A percentile compares a stretch with the other conserved stretches of the same genome.
Conservation (phyloP, 1,140 invertebrate species). For the Dermatophagoides farinae region DNA sequence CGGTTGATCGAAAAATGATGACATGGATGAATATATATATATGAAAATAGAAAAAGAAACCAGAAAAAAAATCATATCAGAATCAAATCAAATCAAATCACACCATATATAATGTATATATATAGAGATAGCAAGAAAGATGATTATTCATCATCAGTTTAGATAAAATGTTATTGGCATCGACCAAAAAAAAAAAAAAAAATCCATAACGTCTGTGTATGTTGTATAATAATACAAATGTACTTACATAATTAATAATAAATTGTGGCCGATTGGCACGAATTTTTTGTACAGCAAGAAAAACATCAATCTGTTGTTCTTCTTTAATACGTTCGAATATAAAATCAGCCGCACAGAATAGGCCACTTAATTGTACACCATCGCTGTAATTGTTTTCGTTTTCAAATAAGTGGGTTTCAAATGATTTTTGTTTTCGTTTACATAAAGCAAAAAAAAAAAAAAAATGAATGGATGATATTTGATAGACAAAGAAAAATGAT, state of each 20-base stretch:
- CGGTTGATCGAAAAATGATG: background rate
- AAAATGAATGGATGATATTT: background rate
- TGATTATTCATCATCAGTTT: too few relatives aligned
- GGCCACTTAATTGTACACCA: slow-evolving; percentile 26
- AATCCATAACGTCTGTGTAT: too few relatives aligned
- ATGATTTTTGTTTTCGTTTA: background rate
- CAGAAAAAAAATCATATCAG: background rate
- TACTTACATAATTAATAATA: slow-evolving; percentile 17
- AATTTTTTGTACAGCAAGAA: slow-evolving; percentile 25
- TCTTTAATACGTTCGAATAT: slow-evolving; percentile 26
- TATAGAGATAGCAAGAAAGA: too few relatives aligned
- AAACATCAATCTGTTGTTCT: slow-evolving; percentile 28
- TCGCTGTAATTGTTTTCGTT: slow-evolving; percentile 22
- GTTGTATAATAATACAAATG: too few relatives aligned
- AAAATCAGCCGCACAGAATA: slow-evolving; percentile 25
- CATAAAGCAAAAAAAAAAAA: background rate
- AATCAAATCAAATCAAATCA: too few relatives aligned
- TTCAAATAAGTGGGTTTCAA: background rate
- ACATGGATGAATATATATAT: too few relatives aligned
- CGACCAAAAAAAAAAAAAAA: background rate
- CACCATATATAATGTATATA: too few relatives aligned
- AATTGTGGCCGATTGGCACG: slow-evolving; percentile 16
- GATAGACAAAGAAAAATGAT: background rate
- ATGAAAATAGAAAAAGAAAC: background rate
- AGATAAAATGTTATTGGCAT: too few relatives aligned